A percentile compares a stretch with the other conserved stretches of the same genome.
These are phyloP conservation scores for Asbolus verrucosus DNA, from an alignment of 1,140 invertebrate genomes.

Conservation along the genomic window DNA sequence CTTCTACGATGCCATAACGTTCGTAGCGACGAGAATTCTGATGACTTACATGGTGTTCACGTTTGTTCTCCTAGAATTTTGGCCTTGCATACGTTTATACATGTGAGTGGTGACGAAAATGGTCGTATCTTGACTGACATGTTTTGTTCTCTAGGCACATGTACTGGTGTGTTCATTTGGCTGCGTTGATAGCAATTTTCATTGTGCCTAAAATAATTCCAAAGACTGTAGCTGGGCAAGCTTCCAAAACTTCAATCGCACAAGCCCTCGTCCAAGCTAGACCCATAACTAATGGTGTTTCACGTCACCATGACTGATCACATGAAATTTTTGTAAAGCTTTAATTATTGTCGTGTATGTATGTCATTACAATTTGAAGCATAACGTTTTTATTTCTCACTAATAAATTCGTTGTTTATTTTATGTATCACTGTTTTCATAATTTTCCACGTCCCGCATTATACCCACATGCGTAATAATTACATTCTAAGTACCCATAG, in stretches of 20 bases:
- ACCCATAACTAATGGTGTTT: slow-evolving; percentile 37
- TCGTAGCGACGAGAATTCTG: slow-evolving; percentile 81
- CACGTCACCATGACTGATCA: slow-evolving; percentile 35
- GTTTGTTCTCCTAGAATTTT: slow-evolving; percentile 89
- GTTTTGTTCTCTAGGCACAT: slow-evolving; percentile 64
- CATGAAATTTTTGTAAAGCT: not conserved
- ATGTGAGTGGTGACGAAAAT: slow-evolving; percentile 49
- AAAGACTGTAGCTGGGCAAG: slow-evolving; percentile 47
- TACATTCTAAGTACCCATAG: too few relatives aligned
- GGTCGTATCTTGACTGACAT: not conserved
- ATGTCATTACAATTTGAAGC: too few relatives aligned
- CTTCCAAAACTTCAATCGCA: slow-evolving; percentile 39
- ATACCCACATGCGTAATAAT: too few relatives aligned
- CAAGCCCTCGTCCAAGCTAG: slow-evolving; percentile 42
- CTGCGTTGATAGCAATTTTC: slow-evolving; percentile 62
- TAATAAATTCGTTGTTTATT: slow-evolving; percentile 32
- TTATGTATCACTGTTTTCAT: not conserved
- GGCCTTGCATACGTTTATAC: slow-evolving; percentile 59
- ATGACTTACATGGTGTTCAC: slow-evolving; percentile 90
- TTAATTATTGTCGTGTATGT: slow-evolving; percentile 10
- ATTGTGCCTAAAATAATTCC: slow-evolving; percentile 62
- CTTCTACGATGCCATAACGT: slow-evolving; percentile 84
- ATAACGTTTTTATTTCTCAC: slow-evolving; percentile 1
- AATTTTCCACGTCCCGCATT: too few relatives aligned
- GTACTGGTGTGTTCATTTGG: slow-evolving; percentile 67